phyloP scores from a whole-genome alignment of 2,888 invertebrate genomes.

The Oxytorus armatus region DNA sequence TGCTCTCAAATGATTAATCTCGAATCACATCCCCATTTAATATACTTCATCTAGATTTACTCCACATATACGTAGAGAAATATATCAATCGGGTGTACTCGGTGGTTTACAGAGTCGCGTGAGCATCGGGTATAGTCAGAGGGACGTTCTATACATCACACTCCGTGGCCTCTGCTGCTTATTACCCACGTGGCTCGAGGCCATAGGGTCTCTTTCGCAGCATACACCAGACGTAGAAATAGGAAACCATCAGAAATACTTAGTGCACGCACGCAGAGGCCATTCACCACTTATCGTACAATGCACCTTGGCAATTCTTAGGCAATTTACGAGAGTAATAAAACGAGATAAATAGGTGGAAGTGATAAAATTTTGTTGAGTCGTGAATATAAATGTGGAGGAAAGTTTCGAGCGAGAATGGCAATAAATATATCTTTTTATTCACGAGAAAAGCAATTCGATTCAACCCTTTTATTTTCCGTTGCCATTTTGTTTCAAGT shows the following conservation, averaged over 20 bases:
- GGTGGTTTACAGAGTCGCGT: conserved; percentile 53
- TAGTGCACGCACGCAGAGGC: conserved; percentile 36
- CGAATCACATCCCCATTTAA: too few relatives aligned
- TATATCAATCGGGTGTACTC: conserved; percentile 8
- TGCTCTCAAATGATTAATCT: too few relatives aligned
- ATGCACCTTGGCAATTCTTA: conserved; percentile 38
- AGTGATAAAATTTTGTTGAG: conserved; percentile 26
- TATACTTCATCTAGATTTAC: too few relatives aligned
- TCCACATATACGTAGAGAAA: too few relatives aligned
- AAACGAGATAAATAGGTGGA: conserved; percentile 5
- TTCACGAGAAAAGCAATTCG: not conserved
- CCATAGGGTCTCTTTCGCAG: conserved; percentile 30
- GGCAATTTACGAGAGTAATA: conserved; percentile 28
- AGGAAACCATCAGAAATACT: conserved; percentile 44
- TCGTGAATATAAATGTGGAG: conserved; percentile 4
- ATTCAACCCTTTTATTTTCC: not conserved
- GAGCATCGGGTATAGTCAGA: conserved; percentile 42
- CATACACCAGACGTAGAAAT: conserved; percentile 28
- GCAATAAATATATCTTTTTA: not conserved
- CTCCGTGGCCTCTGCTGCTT: conserved; percentile 17
- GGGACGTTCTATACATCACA: conserved; percentile 49
- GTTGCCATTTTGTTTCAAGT: not conserved
- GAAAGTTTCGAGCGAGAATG: not conserved
- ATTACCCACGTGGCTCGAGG: conserved; percentile 58
- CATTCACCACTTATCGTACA: conserved; percentile 50